Evolutionary conservation across 2,888 invertebrate species (phyloP), one percentile per base, ranked within the genome.

Genomic region (Phyllotreta cruciferae): DNA sequence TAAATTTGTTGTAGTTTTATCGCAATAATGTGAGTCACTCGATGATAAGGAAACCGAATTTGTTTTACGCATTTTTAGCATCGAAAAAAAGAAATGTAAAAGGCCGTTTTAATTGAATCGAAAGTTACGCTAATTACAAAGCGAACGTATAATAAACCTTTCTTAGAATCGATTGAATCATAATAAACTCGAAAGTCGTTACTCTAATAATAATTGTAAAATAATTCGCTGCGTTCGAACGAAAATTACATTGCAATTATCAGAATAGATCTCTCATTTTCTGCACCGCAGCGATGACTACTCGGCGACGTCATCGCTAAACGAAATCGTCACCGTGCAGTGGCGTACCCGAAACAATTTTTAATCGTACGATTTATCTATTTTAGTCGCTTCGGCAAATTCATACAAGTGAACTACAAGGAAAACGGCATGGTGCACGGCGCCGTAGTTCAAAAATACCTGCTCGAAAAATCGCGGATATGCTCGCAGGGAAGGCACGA

Each of bases 371-470:
- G n/a, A n/a, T n/a, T n/a, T n/a, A n/a, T n/a, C n/a, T n/a, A n/a
- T n/a, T 24, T 24, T 24, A 96, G 96, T 84, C 87, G 98, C 68
- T 98, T 97, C 83, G 97, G 97, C 55, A 98, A 98, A 83, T 98
- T 97, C 81, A 96, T 98, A 73, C 96, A 97, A 86, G 80, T 97
- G 73, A 96, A 96, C 83, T 98, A 97, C 82, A 93, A 95, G 79
- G 96, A 96, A 83, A 97, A 97, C 88, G 97, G 98, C 73, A 96
- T 96, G 93, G 96, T 97, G 14, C 96, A 96, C 78, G 97, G 97
- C 73, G 96, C 97, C 50, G 94, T 96, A 69, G 96, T 97, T 63
- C 96, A 97, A 82, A 97, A 97, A 81, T 98, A 97, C 83, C 87
- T 98, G 39, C 80, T 98, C 79, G 97, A 98, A 83, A 97, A 97